A percentile compares a stretch with the other conserved stretches of the same genome.
Evolutionary conservation across 2,113 vertebrate genomes (phyloP).

Genomic region (Pseudorhombus dupliciocellatus): DNA sequence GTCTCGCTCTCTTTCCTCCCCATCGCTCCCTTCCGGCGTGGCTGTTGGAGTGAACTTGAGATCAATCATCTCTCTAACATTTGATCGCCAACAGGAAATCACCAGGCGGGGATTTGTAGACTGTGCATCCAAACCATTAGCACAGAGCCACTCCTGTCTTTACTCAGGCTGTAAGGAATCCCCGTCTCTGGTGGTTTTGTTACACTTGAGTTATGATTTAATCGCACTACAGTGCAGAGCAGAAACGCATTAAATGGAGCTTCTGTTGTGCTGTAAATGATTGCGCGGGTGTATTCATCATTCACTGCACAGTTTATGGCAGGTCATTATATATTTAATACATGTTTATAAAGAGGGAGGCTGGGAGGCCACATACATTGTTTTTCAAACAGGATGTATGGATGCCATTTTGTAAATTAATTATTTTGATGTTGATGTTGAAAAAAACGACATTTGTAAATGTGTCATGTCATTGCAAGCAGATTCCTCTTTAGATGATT

Average conservation of each 20-base stretch:
- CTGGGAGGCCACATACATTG: slow-evolving; percentile 9
- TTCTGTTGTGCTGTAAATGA: slow-evolving; percentile 49
- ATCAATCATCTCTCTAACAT: slow-evolving; percentile 60
- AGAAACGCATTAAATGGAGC: slow-evolving; percentile 36
- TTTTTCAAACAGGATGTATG: slow-evolving; percentile 21
- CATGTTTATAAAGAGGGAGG: slow-evolving; percentile 17
- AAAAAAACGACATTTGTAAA: slow-evolving; percentile 11
- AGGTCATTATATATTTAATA: slow-evolving; percentile 40
- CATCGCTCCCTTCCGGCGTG: slow-evolving; percentile 21
- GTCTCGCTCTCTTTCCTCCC: slow-evolving; percentile 17
- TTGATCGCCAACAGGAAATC: slow-evolving; percentile 50
- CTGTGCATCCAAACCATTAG: slow-evolving; percentile 29
- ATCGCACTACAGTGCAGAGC: slow-evolving; percentile 38
- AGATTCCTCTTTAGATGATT: not conserved
- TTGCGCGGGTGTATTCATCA: slow-evolving; percentile 37
- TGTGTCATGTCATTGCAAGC: not conserved
- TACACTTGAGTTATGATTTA: slow-evolving; percentile 55
- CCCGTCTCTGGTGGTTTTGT: slow-evolving; percentile 25
- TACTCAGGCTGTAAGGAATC: slow-evolving; percentile 33
- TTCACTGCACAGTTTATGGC: slow-evolving; percentile 19
- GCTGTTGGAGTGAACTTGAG: slow-evolving; percentile 53
- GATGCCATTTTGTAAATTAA: slow-evolving; percentile 7
- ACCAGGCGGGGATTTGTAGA: slow-evolving; percentile 21
- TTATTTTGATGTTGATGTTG: not conserved
- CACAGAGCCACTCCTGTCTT: slow-evolving; percentile 16